phyloP scores from a whole-genome alignment of 2,888 invertebrate genomes.

The Lamellibrachia satsuma region DNA sequence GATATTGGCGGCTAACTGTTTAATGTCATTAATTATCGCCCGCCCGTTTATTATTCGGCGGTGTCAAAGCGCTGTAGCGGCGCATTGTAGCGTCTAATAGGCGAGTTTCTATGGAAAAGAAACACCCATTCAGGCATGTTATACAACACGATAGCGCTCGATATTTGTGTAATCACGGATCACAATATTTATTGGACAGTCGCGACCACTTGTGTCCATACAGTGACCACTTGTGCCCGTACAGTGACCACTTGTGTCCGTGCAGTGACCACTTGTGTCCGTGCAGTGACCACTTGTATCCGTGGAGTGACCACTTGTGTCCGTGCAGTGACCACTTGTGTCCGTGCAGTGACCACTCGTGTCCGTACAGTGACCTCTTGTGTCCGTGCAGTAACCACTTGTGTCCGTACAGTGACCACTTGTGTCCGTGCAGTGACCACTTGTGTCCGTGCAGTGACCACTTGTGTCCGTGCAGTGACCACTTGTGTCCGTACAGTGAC shows the following conservation, averaged over 20 bases:
- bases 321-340: too few relatives aligned
- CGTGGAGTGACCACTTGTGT: too few relatives aligned
- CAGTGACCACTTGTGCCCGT: background rate
- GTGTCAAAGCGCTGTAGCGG: background rate
- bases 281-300: too few relatives aligned
- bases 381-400: too few relatives aligned
- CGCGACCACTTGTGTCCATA: background rate
- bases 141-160: background rate
- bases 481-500: too few relatives aligned
- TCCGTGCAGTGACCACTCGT: too few relatives aligned
- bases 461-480: too few relatives aligned
- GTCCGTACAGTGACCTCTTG: too few relatives aligned
- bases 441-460: too few relatives aligned
- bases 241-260: background rate
- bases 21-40: slow-evolving; percentile 13
- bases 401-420: too few relatives aligned
- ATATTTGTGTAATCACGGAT: slow-evolving; percentile 13
- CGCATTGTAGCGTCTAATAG: slow-evolving; percentile 3
- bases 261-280: background rate
- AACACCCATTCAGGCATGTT: background rate
- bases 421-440: too few relatives aligned
- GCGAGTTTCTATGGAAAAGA: background rate
- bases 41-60: background rate
- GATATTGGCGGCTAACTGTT: slow-evolving; percentile 13
- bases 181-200: slow-evolving; percentile 17